Conservation (phyloP, 1,140 invertebrate genomes). For the Homalodisca vitripennis region DNA sequence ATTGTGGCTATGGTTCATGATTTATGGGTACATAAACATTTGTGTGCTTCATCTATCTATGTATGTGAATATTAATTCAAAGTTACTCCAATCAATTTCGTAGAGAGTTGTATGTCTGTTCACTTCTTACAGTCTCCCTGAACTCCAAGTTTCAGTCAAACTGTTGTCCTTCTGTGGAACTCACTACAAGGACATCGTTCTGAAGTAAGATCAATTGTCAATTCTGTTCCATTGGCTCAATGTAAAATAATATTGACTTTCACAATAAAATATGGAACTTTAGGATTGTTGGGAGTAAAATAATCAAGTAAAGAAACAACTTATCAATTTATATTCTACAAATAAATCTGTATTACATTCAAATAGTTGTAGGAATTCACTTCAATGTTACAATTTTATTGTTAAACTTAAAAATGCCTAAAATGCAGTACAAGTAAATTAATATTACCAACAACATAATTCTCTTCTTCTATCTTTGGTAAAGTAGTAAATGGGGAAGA, state of each 20-base stretch:
- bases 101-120: too few species aligned
- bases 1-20: too few species aligned
- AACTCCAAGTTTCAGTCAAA: too few species aligned
- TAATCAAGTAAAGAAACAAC: constrained; percentile 9
- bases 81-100: too few species aligned
- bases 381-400: background rate
- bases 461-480: constrained; percentile 19
- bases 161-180: too few species aligned
- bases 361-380: constrained; percentile 20
- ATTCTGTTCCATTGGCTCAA: background rate
- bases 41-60: too few species aligned
- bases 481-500: background rate
- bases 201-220: too few species aligned
- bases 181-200: too few species aligned
- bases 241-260: background rate
- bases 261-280: background rate
- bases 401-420: background rate
- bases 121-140: too few species aligned
- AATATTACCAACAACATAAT: background rate
- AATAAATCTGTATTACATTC: constrained; percentile 22
- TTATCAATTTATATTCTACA: constrained; percentile 23
- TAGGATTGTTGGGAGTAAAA: background rate
- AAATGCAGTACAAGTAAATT: background rate
- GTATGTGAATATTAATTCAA: too few species aligned
- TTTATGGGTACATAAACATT: too few species aligned